Evolutionary conservation across 1,140 invertebrate genomes (phyloP).

Genomic region (Asobara japonica): DNA sequence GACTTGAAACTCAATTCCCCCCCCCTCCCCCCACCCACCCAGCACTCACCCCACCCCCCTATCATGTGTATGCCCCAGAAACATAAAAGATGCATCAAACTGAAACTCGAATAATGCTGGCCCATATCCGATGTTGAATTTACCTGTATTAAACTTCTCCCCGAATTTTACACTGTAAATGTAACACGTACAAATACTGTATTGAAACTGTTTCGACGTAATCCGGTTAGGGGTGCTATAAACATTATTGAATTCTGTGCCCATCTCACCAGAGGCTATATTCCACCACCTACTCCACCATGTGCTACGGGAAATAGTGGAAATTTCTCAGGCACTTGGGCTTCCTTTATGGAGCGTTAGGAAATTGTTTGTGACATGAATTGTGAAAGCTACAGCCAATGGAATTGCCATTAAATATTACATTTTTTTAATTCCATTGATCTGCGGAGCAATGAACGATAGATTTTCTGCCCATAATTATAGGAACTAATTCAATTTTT

Average conservation of each 20-base stretch:
- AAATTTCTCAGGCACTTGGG: neutral
- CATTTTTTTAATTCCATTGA: too few species aligned
- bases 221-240: neutral
- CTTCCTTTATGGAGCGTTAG: neutral
- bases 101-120: neutral
- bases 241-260: neutral
- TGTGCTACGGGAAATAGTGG: neutral
- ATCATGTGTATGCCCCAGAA: neutral
- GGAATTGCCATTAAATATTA: too few species aligned
- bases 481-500: too few species aligned
- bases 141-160: neutral
- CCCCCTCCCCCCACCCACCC: too few species aligned
- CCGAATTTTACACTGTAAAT: neutral
- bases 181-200: slow-evolving; percentile 3
- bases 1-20: neutral
- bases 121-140: neutral
- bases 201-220: neutral
- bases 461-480: too few species aligned
- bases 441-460: too few species aligned
- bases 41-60: too few species aligned
- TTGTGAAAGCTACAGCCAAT: neutral
- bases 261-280: neutral
- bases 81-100: slow-evolving; percentile 1
- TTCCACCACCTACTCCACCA: neutral
- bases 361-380: neutral